A percentile compares a stretch with the other conserved stretches of the same genome.
Evolutionary conservation across 2,888 invertebrate species (phyloP).

Genomic region (Drosophila prolongata): DNA sequence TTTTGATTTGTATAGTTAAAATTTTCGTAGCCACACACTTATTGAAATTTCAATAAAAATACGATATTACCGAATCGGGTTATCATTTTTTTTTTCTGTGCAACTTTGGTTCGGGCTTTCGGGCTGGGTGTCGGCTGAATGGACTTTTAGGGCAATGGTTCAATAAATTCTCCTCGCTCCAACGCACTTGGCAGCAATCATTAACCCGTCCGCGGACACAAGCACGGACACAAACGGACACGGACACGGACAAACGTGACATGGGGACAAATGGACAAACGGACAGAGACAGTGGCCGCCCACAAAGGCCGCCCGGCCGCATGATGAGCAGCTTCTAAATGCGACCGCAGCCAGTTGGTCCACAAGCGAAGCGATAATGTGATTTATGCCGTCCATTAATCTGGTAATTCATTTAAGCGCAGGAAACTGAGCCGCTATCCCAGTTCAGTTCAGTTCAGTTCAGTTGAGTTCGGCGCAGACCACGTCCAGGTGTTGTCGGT

Average conservation of each 20-base stretch:
- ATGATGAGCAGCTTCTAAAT: slow-evolving; percentile 64
- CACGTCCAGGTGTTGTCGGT: slow-evolving; percentile 1
- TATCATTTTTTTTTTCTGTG: neutral
- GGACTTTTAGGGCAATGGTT: slow-evolving; percentile 81
- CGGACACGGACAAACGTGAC: slow-evolving; percentile 12
- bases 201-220: slow-evolving; percentile 60
- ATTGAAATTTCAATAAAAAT: too few species aligned
- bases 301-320: slow-evolving; percentile 69
- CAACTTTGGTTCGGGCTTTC: slow-evolving; percentile 2
- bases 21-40: too few species aligned
- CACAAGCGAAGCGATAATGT: slow-evolving; percentile 84
- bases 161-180: slow-evolving; percentile 81
- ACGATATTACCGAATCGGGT: too few species aligned
- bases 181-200: slow-evolving; percentile 62
- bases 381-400: slow-evolving; percentile 85
- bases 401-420: slow-evolving; percentile 84
- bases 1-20: too few species aligned
- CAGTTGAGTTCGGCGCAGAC: slow-evolving; percentile 1
- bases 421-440: slow-evolving; percentile 69
- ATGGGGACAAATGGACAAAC: neutral
- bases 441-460: slow-evolving; percentile 4
- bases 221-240: slow-evolving; percentile 28
- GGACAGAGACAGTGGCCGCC: slow-evolving; percentile 56
- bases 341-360: slow-evolving; percentile 53
- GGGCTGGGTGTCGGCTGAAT: slow-evolving; percentile 53